Percentiles rank a stretch among this genome's conserved stretches.
Conservation (phyloP, 1,140 invertebrate genomes). For the Homarus americanus region DNA sequence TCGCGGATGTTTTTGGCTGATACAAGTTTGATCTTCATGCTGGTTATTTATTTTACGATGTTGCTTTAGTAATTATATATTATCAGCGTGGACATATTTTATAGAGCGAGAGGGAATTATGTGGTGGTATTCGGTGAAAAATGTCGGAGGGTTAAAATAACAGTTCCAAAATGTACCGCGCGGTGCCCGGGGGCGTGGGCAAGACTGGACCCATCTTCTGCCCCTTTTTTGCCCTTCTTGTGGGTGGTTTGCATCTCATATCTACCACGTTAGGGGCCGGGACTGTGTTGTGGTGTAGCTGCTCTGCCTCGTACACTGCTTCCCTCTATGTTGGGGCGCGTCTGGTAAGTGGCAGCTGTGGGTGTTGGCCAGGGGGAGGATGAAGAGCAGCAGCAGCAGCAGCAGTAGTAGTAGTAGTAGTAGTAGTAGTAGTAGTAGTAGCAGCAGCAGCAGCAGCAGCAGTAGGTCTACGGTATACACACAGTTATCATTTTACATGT, state of each 20-base stretch:
- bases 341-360: too few relatives aligned
- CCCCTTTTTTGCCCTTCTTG: conserved; percentile 14
- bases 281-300: not conserved
- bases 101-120: not conserved
- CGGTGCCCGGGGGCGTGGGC: not conserved
- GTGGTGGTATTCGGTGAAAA: not conserved
- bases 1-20: not conserved
- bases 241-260: not conserved
- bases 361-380: too few relatives aligned
- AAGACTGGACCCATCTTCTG: conserved; percentile 21
- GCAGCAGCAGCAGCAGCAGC: too few relatives aligned
- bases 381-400: too few relatives aligned
- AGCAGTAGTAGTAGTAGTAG: too few relatives aligned
- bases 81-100: conserved; percentile 14
- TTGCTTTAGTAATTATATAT: conserved; percentile 17
- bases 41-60: conserved; percentile 18
- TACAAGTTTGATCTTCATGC: not conserved
- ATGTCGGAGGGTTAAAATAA: not conserved
- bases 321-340: too few relatives aligned
- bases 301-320: too few relatives aligned
- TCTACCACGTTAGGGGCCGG: not conserved
- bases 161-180: not conserved
- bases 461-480: not conserved
- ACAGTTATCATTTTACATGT: not conserved
- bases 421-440: too few relatives aligned